Base-by-base conservation (phyloP, 35 echinoderm and acorn worm genomes). In the Heliocidaris tuberculata region DNA sequence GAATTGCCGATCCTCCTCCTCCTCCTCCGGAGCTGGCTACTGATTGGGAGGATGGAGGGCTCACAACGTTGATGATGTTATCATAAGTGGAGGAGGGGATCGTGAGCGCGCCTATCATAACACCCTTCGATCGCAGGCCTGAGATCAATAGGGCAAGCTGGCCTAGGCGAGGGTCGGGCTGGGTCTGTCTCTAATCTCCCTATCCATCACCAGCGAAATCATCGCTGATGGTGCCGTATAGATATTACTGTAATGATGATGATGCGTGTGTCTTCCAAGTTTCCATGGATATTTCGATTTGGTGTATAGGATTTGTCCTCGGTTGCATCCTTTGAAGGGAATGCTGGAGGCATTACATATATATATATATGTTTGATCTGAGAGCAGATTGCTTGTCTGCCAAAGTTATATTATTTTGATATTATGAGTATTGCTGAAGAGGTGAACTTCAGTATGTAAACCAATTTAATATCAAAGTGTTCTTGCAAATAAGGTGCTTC, bases 11-110 rank as follows among this genome's bases (percentile, higher is more conserved):
- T 78, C 65, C 65, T n/a, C 65, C 6, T 78, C 65, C 65, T n/a
- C 65, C 6, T 7, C 65, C 65, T 78, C 65, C 7, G 65, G 65
- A 78, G 65, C 65, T 21, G 65, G 65, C 65, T 6, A 78, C 65
- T 78, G 65, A 78, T 78, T 78, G 65, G 65, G 27, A 78, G 65
- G 65, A 78, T 78, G 65, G 24, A 78, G 17, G 65, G 65, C 65
- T 78, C 65, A 78, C 65, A 24, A 78, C 17, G 65, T 21, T 78
- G 65, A 78, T 78, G 65, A 78, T 78, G 65, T 78, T 78, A 78
- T 78, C 65, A 78, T 78, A 78, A 78, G 65, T 78, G 65, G 65
- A 78, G 65, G 65, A 78, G 65, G 65, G 65, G 65, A 78, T 78
- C 65, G 65, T 78, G 65, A 78, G 65, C 27, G 65, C 65, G 65